phyloP scores from a whole-genome alignment of 1,140 invertebrate species.

The Platyscapa corneri region DNA sequence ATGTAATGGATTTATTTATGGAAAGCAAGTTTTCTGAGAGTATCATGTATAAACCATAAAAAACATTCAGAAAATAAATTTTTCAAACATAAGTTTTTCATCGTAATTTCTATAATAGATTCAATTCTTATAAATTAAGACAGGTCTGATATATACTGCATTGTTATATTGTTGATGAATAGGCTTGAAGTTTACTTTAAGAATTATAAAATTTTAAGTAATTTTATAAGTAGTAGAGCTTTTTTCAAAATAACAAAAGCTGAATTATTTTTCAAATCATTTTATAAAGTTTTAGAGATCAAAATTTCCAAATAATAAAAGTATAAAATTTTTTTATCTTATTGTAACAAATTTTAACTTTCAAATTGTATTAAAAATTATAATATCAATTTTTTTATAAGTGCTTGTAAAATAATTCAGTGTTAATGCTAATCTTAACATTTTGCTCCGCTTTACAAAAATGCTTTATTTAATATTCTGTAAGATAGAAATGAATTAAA shows the following conservation, averaged over 20 bases:
- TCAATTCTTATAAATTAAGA: not conserved
- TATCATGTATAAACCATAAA: constrained; percentile 15
- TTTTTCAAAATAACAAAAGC: not conserved
- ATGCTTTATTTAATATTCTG: not conserved
- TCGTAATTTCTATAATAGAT: constrained; percentile 1
- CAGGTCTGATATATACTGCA: not conserved
- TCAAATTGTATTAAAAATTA: not conserved
- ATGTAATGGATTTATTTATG: not conserved
- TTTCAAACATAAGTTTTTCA: constrained; percentile 20
- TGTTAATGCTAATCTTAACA: not conserved
- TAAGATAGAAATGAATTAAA: not conserved
- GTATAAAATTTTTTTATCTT: not conserved
- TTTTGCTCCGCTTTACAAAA: not conserved
- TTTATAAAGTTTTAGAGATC: not conserved
- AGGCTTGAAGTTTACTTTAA: not conserved
- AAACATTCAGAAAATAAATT: constrained; percentile 32
- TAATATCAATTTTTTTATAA: not conserved
- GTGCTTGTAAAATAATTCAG: not conserved
- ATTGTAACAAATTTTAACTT: not conserved
- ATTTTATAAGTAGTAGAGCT: not conserved
- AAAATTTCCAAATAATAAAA: not conserved
- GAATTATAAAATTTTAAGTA: not conserved
- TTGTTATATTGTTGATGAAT: constrained; percentile 21
- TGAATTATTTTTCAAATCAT: constrained; percentile 16
- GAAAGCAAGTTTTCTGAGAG: constrained; percentile 22